phyloP scores from a whole-genome alignment of 2,113 vertebrate genomes.

The Uropsilus gracilis region DNA sequence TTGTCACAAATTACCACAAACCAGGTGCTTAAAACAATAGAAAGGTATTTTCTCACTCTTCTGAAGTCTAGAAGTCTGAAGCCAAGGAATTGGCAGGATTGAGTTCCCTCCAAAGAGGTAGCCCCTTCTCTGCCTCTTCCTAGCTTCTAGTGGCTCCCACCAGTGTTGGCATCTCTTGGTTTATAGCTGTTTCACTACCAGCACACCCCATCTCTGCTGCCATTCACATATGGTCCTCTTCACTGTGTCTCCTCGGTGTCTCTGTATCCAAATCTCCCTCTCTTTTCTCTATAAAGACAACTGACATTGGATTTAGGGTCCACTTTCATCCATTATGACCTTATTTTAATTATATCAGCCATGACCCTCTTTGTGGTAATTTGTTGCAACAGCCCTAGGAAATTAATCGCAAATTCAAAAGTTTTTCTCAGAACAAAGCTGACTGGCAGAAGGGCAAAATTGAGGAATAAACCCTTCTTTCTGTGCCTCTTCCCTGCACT shows the following conservation, averaged over 20 bases:
- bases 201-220: background rate
- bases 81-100: too few relatives aligned
- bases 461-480: too few relatives aligned
- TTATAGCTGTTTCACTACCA: background rate
- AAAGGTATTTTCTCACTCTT: background rate
- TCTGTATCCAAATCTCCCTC: background rate
- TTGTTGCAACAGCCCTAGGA: too few relatives aligned
- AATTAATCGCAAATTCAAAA: too few relatives aligned
- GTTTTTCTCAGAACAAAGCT: too few relatives aligned
- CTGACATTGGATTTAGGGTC: background rate
- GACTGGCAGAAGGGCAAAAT: too few relatives aligned
- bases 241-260: background rate
- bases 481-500: too few relatives aligned
- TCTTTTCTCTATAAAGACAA: background rate
- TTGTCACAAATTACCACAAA: background rate
- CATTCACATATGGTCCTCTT: background rate
- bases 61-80: background rate
- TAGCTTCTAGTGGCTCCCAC: background rate
- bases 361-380: background rate
- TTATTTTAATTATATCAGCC: background rate
- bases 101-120: background rate
- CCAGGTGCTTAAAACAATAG: background rate
- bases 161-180: background rate
- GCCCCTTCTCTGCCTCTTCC: background rate
- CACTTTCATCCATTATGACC: background rate